These are phyloP conservation scores for Spisula solida DNA, from an alignment of 2,888 invertebrate genomes.

Conservation along the genomic window DNA sequence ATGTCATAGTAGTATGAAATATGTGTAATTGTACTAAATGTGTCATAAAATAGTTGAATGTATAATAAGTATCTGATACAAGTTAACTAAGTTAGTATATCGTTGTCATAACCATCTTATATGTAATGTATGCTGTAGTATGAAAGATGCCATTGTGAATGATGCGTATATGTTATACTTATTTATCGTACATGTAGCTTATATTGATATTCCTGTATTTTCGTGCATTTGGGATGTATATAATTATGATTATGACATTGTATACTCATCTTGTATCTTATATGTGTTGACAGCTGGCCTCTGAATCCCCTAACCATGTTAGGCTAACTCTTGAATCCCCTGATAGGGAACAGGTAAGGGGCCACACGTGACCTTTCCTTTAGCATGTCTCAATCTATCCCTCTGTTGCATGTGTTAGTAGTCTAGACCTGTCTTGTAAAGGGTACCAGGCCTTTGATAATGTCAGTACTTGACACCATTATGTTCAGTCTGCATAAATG, in stretches of 20 bases:
- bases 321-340: slow-evolving; percentile 64
- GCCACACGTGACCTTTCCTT: slow-evolving; percentile 43
- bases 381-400: slow-evolving; percentile 48
- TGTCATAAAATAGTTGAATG: slow-evolving; percentile 1
- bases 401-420: slow-evolving; percentile 41
- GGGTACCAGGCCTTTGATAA: background rate
- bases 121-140: background rate
- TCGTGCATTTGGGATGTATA: slow-evolving; percentile 10
- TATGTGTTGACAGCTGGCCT: slow-evolving; percentile 52
- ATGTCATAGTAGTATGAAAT: background rate
- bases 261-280: background rate
- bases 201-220: background rate
- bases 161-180: background rate
- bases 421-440: slow-evolving; percentile 19
- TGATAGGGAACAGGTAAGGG: slow-evolving; percentile 68
- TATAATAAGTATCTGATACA: background rate
- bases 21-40: background rate
- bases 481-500: background rate
- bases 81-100: no score
- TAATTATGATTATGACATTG: background rate
- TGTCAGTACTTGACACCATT: background rate
- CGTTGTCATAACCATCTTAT: background rate
- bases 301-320: slow-evolving; percentile 54
- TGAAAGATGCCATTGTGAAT: background rate
- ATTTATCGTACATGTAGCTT: background rate